phyloP scores from a whole-genome alignment of 2,888 invertebrate species.

The Hyposoter didymator region DNA sequence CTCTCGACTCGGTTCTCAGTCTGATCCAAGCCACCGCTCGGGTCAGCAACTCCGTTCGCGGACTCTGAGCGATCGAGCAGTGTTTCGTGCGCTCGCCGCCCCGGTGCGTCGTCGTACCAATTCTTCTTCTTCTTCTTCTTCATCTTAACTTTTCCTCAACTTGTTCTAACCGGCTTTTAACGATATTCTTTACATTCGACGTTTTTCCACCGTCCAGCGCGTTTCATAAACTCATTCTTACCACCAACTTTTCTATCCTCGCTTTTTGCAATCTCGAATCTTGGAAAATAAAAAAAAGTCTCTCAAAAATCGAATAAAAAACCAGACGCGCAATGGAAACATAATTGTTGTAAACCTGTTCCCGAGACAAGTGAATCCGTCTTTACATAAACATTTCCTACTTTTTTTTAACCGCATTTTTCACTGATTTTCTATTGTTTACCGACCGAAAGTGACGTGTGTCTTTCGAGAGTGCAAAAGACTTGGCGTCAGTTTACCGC shows the following conservation, averaged over 20 bases:
- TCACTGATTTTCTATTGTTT: neutral
- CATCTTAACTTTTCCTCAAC: slow-evolving; percentile 5
- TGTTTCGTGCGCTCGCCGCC: slow-evolving; percentile 54
- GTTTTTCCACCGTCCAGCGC: neutral
- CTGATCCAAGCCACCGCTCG: slow-evolving; percentile 78
- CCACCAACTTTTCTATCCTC: neutral
- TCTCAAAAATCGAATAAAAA: neutral
- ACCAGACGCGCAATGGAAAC: neutral
- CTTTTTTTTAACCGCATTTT: neutral
- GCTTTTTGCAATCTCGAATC: neutral
- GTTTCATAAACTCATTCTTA: neutral
- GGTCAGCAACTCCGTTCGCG: slow-evolving; percentile 69
- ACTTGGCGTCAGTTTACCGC: slow-evolving; percentile 11
- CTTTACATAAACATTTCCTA: neutral
- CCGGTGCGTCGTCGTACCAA: slow-evolving; percentile 42
- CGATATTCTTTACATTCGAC: neutral
- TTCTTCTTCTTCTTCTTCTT: neutral
- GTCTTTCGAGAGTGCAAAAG: slow-evolving; percentile 17
- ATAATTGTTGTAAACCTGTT: neutral
- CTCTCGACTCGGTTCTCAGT: slow-evolving; percentile 76
- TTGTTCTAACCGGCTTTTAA: slow-evolving; percentile 13
- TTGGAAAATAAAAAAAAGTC: neutral
- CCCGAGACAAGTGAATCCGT: neutral
- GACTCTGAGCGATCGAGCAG: slow-evolving; percentile 46
- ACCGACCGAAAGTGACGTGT: slow-evolving; percentile 31